Conservation (phyloP, 2,113 vertebrate genomes). For the Suricata suricatta region DNA sequence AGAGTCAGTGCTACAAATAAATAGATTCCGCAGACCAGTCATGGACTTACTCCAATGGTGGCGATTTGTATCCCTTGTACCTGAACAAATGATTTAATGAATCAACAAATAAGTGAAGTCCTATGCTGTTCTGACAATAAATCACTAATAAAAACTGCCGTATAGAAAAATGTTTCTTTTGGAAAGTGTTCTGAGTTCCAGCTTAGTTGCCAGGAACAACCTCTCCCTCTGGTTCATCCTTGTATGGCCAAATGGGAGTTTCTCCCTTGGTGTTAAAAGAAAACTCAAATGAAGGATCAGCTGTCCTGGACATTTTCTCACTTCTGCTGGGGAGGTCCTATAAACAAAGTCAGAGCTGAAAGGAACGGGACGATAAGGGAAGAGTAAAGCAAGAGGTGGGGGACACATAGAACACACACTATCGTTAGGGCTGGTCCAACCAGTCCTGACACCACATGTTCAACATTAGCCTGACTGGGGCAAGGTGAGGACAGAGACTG, state of each 20-base stretch:
- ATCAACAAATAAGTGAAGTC: neutral
- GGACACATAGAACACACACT: neutral
- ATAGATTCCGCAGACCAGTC: neutral
- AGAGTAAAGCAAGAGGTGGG: neutral
- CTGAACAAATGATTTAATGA: conserved; percentile 8
- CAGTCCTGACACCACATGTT: neutral
- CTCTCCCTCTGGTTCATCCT: neutral
- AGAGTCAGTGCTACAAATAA: neutral
- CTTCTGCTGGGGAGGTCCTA: neutral
- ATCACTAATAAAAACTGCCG: neutral
- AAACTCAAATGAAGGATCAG: neutral
- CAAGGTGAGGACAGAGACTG: neutral
- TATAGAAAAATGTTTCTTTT: neutral
- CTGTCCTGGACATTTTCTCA: neutral
- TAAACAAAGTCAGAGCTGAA: neutral
- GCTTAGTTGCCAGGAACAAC: neutral
- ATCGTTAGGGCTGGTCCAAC: neutral
- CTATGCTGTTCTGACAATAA: conserved; percentile 1
- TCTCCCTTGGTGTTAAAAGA: neutral
- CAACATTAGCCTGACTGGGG: neutral
- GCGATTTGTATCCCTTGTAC: neutral
- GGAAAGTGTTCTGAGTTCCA: conserved; percentile 19
- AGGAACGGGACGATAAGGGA: neutral
- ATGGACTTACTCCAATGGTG: neutral
- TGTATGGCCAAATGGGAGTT: neutral